Base-by-base conservation (phyloP, 2,888 invertebrate species). In the Augochlorella aurata region DNA sequence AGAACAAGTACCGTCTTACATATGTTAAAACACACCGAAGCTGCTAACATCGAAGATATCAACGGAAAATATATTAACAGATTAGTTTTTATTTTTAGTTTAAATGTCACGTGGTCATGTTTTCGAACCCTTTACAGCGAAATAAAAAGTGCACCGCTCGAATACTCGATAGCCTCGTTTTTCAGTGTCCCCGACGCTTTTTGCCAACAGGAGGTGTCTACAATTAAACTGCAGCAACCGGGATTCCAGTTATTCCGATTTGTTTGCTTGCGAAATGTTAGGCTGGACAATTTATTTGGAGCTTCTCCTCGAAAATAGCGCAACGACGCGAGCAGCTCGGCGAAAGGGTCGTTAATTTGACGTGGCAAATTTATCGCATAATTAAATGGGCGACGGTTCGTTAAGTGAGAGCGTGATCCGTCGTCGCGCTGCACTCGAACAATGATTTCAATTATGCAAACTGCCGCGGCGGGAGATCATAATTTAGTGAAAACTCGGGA, bases 391-490 rank as follows among this genome's bases (percentile, higher is more conserved):
- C 18, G 58, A 18, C 45, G 68, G 50, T 74, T 68, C 68, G 73
- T 69, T 52, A 74, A 78, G 61, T 61, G 58, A 24, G 14, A 61
- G 18, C 61, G 45, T 24, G 69, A 66, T 54, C 47, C 21, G 38
- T 14, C 44, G 65, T n/a, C 49, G 12, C 21, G 7, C 47, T 29
- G 38, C 24, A 29, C 9, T 24, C n/a, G 61, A 45, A 49, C 61
- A 73, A 74, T 73, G 50, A 68, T 69, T 74, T 78, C 63, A 73
- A 78, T 78, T 78, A 78, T 74, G 74, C 73, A 74, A 69, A 78
- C 49, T 63, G 29, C 14, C 18, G 47, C 24, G 16, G 49, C 61
- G 68, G 45, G 14, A 49, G 49, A 52, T 74, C n/a, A 58, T 63
- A 45, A 68, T 61, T 74, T 50, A 8, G 44, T 49, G 38, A 68